Evolutionary conservation across 2,113 vertebrate species (phyloP).

Genomic region (Xiphorhynchus elegans): DNA sequence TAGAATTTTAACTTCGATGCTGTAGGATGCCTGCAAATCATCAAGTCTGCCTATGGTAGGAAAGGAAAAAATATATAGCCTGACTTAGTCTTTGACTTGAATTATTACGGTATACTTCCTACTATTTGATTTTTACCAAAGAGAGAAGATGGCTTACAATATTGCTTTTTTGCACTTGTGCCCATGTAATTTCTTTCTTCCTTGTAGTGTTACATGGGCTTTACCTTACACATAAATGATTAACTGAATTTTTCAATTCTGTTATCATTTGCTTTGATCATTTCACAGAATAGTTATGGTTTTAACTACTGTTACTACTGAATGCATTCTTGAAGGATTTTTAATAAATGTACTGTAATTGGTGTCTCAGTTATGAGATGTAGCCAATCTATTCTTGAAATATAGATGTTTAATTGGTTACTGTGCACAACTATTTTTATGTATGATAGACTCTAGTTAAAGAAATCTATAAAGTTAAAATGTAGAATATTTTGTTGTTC

Average conservation of each 20-base stretch:
- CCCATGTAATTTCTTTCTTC: constrained; percentile 26
- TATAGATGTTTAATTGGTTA: background rate
- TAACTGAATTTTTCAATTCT: constrained; percentile 14
- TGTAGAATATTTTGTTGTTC: background rate
- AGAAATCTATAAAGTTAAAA: background rate
- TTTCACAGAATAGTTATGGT: background rate
- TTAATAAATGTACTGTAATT: constrained; percentile 59
- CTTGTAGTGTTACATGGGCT: constrained; percentile 15
- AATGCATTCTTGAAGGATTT: constrained; percentile 30
- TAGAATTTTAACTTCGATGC: background rate
- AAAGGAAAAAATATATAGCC: background rate
- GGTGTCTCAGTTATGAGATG: constrained; percentile 40
- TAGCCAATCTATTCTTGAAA: background rate
- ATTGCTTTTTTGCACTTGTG: constrained; percentile 60
- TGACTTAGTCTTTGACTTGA: constrained; percentile 33
- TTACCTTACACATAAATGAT: background rate
- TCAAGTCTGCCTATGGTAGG: background rate
- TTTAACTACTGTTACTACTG: constrained; percentile 44
- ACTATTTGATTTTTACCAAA: constrained; percentile 55
- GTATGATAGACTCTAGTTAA: background rate
- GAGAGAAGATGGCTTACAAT: constrained; percentile 15
- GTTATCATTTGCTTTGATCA: constrained; percentile 32
- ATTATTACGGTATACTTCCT: background rate
- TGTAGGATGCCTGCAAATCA: background rate
- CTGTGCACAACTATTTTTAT: background rate